Percentiles rank a stretch among this genome's conserved stretches.
phyloP scores from a whole-genome alignment of 1,140 invertebrate genomes.

The Lethocerus indicus region DNA sequence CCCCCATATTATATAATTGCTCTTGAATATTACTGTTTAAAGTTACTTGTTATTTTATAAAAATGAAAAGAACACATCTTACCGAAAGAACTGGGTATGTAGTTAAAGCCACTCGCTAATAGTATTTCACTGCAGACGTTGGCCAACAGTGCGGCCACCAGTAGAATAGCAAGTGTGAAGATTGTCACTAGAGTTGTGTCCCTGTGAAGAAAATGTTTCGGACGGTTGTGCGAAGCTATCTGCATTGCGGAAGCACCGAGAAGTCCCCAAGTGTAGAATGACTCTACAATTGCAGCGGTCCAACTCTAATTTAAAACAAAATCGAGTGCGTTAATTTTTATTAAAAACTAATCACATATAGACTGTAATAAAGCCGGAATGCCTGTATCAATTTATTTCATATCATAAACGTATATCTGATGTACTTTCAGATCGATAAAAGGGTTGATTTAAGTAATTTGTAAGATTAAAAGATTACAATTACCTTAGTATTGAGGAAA shows the following conservation, averaged over 20 bases:
- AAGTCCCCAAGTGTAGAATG: slow-evolving; percentile 77
- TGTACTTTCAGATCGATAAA: too few relatives aligned
- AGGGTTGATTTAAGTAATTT: too few relatives aligned
- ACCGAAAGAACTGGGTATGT: slow-evolving; percentile 74
- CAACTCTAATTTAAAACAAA: slow-evolving; percentile 46
- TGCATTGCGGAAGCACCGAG: slow-evolving; percentile 70
- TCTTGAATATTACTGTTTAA: too few relatives aligned
- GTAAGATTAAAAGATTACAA: slow-evolving; percentile 15
- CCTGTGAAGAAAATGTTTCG: slow-evolving; percentile 50
- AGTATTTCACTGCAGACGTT: slow-evolving; percentile 63
- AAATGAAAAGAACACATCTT: slow-evolving; percentile 23
- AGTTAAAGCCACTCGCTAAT: slow-evolving; percentile 46
- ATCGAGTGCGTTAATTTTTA: background rate
- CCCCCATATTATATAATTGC: too few relatives aligned
- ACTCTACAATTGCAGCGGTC: slow-evolving; percentile 72
- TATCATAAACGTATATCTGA: too few relatives aligned
- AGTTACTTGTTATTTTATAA: too few relatives aligned
- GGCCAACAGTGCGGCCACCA: slow-evolving; percentile 58
- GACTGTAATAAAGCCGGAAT: background rate
- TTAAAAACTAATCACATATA: background rate
- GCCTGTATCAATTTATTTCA: background rate
- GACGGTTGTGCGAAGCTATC: slow-evolving; percentile 48
- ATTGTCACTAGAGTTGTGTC: slow-evolving; percentile 64
- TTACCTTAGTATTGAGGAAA: slow-evolving; percentile 57
- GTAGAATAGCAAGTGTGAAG: slow-evolving; percentile 54